Conservation (phyloP, 2,888 invertebrate genomes). For the Sphaerophoria taeniata region DNA sequence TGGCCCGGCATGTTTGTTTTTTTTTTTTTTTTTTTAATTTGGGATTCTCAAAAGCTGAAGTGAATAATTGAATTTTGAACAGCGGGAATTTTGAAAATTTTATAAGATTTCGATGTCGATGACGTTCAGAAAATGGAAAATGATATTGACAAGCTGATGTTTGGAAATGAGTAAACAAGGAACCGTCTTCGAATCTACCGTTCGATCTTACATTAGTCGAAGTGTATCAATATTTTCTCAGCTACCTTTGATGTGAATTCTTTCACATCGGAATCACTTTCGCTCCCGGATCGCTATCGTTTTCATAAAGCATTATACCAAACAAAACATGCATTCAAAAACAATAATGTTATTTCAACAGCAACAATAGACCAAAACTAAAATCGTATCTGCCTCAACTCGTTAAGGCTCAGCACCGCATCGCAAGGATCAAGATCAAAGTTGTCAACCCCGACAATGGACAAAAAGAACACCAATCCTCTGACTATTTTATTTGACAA, state of each 20-base stretch:
- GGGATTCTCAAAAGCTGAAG: too few relatives aligned
- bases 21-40: too few relatives aligned
- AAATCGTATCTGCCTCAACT: neutral
- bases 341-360: constrained; percentile 24
- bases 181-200: too few relatives aligned
- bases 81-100: too few relatives aligned
- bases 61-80: too few relatives aligned
- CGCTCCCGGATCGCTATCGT: constrained; percentile 2
- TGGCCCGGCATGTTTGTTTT: too few relatives aligned
- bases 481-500: constrained; percentile 26
- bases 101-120: too few relatives aligned
- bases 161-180: too few relatives aligned
- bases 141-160: too few relatives aligned
- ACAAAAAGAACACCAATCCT: constrained; percentile 10
- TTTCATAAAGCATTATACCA: constrained; percentile 13
- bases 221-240: neutral
- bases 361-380: neutral
- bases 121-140: too few relatives aligned
- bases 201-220: too few relatives aligned
- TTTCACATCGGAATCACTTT: neutral
- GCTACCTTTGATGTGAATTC: neutral
- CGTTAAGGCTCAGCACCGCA: neutral
- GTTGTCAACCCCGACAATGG: constrained; percentile 1
- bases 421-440: constrained; percentile 6
- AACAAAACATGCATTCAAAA: neutral